Evolutionary conservation across 2,888 invertebrate species (phyloP), one percentile per base, ranked within the genome.

Genomic region (Mesoligia furuncula): DNA sequence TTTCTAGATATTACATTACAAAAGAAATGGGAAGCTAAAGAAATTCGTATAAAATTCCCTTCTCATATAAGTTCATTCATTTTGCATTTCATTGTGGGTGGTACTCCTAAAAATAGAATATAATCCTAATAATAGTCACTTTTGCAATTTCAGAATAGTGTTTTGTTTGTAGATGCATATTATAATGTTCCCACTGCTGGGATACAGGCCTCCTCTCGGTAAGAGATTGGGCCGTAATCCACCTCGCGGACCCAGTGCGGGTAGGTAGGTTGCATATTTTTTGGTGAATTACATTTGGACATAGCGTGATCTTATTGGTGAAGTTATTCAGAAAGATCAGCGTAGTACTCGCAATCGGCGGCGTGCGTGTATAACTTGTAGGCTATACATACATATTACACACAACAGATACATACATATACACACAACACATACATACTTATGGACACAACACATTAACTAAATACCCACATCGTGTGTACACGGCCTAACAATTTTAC

Each of bases 1-100:
- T 84, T 70, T 75, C 75, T 48, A 67, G 61, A 67, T 73, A 79
- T 67, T 67, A 71, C 67, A 73, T 45, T 42, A 80, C 76, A 74
- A 79, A 79, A 79, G 69, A 84, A 86, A 80, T 75, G 7, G 62
- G 31, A n/a, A 83, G 61, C 57, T 83, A 67, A 73, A 83, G 79
- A 79, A 73, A 84, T 61, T 75, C 69, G n/a, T 51, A 48, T 24
- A 51, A 67, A 69, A 71, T 73, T 74, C 61, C 45, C 39, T 39
- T 57, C 36, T 48, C 48, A n/a, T 57, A 68, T 20, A 66, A 62
- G 24, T 81, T 73, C 48, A 73, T 62, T 69, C 65, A 61, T 64
- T 77, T 82, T 20, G 51, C 39, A 39, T 66, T 70, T 67, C 20
- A 57, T 81, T 69, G 39, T 65, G 51, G 62, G 66, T n/a, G 24